These are phyloP conservation scores for Camelus bactrianus DNA, from an alignment of 2,113 vertebrate genomes.

Conservation along the genomic window DNA sequence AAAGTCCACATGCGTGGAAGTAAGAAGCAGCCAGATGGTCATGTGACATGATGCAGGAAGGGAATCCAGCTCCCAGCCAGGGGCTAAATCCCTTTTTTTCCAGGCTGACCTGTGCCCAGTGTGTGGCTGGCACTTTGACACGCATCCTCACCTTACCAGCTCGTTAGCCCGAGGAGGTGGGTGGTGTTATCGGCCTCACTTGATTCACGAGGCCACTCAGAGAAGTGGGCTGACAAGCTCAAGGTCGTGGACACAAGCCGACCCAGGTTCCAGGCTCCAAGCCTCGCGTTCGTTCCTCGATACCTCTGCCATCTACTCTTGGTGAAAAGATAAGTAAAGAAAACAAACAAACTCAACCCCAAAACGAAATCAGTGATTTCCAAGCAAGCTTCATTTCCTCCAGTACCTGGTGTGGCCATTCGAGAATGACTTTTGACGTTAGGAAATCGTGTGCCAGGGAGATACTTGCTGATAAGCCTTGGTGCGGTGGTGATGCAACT, in stretches of 20 bases:
- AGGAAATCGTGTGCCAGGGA: background rate
- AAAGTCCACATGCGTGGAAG: background rate
- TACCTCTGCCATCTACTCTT: background rate
- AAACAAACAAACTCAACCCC: background rate
- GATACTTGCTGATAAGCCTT: background rate
- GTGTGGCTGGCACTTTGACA: background rate
- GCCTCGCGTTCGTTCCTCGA: background rate
- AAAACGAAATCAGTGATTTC: background rate
- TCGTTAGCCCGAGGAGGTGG: background rate
- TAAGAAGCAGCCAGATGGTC: background rate
- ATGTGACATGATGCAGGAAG: background rate
- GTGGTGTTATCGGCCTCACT: background rate
- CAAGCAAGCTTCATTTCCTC: background rate
- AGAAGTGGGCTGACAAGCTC: background rate
- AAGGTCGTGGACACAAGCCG: background rate
- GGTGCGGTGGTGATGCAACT: background rate
- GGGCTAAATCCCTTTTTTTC: too few species aligned
- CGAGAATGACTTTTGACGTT: too few species aligned
- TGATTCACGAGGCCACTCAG: background rate
- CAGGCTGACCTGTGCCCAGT: background rate
- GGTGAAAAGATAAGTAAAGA: background rate
- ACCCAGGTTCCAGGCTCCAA: background rate
- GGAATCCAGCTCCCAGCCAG: background rate
- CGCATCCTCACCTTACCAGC: accelerated
- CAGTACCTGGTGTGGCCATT: background rate